Percentiles rank a stretch among this genome's conserved stretches.
Conservation (phyloP, 2,113 vertebrate species). For the Scalopus aquaticus region DNA sequence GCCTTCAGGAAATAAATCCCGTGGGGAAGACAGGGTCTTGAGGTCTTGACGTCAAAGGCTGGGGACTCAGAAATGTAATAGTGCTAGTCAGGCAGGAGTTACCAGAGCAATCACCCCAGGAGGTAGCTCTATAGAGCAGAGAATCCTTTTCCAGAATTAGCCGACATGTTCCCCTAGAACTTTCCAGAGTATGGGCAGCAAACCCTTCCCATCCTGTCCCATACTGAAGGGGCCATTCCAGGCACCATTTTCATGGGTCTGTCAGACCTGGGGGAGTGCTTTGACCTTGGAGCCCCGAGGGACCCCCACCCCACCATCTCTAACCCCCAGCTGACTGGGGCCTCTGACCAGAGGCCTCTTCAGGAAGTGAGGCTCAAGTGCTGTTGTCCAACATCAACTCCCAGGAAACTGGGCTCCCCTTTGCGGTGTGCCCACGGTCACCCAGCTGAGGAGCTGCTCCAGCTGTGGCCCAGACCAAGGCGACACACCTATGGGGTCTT, state of each 20-base stretch:
- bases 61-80: background rate
- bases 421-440: background rate
- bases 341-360: too few relatives aligned
- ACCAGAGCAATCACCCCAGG: background rate
- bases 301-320: too few relatives aligned
- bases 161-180: background rate
- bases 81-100: background rate
- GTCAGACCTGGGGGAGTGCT: background rate
- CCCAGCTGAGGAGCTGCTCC: background rate
- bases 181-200: background rate
- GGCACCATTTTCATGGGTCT: background rate
- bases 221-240: background rate
- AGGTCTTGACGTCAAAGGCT: background rate
- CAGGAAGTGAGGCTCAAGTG: background rate
- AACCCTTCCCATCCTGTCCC: background rate
- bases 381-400: background rate
- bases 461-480: background rate
- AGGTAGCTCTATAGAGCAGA: background rate
- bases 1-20: background rate
- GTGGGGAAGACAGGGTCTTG: background rate
- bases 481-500: fast-evolving
- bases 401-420: background rate
- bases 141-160: background rate
- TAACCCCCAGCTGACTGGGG: too few relatives aligned
- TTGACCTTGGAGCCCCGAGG: fast-evolving